Percentiles rank a stretch among this genome's conserved stretches.
Conservation (phyloP, 2,113 vertebrate genomes). For the Naja naja region DNA sequence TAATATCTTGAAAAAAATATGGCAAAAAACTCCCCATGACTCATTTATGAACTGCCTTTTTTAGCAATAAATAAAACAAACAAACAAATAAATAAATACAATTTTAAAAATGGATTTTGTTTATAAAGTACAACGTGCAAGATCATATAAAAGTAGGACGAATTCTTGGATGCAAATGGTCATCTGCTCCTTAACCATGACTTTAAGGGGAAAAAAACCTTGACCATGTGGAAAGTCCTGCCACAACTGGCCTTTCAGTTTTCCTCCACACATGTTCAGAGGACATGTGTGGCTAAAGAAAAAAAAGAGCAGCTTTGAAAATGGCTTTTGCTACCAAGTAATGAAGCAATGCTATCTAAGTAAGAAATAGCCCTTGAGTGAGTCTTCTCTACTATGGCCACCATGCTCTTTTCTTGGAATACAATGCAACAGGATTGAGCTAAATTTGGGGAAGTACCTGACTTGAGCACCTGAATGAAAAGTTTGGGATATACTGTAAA, state of each 20-base stretch:
- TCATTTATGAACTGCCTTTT: no score
- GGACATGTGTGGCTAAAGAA: background rate
- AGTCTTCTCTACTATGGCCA: background rate
- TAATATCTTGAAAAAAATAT: background rate
- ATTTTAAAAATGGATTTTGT: background rate
- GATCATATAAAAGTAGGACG: background rate
- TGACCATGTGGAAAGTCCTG: conserved; percentile 30
- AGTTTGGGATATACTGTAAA: background rate
- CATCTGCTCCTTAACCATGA: background rate
- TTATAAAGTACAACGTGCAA: background rate
- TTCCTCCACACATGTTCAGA: conserved; percentile 5
- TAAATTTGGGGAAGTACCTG: background rate
- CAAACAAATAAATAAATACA: no score
- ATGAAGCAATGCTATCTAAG: background rate
- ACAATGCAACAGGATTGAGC: background rate
- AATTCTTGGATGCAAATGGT: background rate
- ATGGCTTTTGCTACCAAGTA: conserved; percentile 2
- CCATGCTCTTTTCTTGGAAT: conserved; percentile 9
- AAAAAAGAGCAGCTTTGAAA: background rate
- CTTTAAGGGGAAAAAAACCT: background rate
- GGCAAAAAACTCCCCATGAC: background rate
- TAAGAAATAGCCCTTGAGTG: background rate
- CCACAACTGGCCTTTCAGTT: rapidly evolving
- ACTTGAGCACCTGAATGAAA: background rate
- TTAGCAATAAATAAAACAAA: no score